Evolutionary conservation across 1,140 invertebrate species (phyloP), one percentile per base, ranked within the genome.

Genomic region (Bacillus rossius): DNA sequence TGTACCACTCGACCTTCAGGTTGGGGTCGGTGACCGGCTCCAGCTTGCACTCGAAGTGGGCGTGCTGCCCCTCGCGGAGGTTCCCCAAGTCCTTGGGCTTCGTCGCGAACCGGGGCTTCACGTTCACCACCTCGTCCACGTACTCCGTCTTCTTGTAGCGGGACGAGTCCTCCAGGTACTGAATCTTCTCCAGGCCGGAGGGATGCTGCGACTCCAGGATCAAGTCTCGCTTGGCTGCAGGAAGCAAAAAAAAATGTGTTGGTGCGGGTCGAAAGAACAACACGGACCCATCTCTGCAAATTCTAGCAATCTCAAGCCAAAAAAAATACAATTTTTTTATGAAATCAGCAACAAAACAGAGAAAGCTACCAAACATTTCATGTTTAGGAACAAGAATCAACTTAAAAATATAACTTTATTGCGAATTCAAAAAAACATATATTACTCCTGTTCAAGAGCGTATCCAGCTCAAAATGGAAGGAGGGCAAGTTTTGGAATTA

Each of bases 1-100:
- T 94, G 69, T 84, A 95, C 93, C 93, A 96, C 74, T 96, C 92
- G 14, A 96, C 91, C 76, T 92, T 90, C 20, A 96, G 73, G 65
- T 96, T 94, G 0, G 92, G 84, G 78, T 98, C 95, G 17, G 94
- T 96, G 2, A 94, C 89, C n/a, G 94, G 94, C 75, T 96, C 94
- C 14, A 98, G 79, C 75, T 96, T 96, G 70, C 94, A 96, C 79
- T 99, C 96, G 77, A 99, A 99, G 69, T 99, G 96, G 51, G 94
- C 93, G 66, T 94, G 89, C 64, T 94, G 86, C 43, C 92, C 88
- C 80, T 99, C 96, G 56, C 85, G 78, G 37, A 96, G 83, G 65
- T 90, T 88, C 62, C 88, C 88, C 52, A 90, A 79, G 51, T 83
- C 91, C 72, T 94, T 94, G 4, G 92, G 89, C 69, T 90, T 86